phyloP scores from a whole-genome alignment of 2,888 invertebrate species.

The Harpagoxenus sublaevis region DNA sequence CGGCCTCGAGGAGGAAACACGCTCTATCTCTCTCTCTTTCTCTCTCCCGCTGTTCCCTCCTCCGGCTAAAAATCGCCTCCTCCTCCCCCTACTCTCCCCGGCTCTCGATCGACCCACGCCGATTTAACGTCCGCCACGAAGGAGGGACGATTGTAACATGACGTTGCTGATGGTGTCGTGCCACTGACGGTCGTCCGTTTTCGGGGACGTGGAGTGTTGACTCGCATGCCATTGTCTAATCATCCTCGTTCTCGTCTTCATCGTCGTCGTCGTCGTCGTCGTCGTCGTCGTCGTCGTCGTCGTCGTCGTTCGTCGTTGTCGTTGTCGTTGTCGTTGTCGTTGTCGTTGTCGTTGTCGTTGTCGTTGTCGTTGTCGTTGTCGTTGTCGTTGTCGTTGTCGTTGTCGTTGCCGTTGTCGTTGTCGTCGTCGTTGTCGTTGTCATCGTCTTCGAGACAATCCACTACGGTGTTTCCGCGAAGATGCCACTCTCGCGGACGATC shows the following conservation, averaged over 20 bases:
- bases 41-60: constrained; percentile 31
- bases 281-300: background rate
- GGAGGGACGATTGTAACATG: constrained; percentile 46
- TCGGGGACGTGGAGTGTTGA: constrained; percentile 14
- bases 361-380: background rate
- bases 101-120: constrained; percentile 59
- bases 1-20: constrained; percentile 50
- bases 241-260: background rate
- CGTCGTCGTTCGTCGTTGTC: background rate
- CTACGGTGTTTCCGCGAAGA: constrained; percentile 4
- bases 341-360: background rate
- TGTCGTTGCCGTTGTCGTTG: background rate
- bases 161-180: constrained; percentile 39
- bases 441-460: background rate
- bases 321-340: background rate
- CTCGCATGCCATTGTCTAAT: background rate
- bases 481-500: constrained; percentile 12
- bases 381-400: background rate
- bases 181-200: constrained; percentile 22
- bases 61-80: constrained; percentile 58
- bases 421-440: background rate
- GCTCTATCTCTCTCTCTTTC: background rate
- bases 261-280: background rate
- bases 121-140: constrained; percentile 50
- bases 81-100: constrained; percentile 50